Conservation (phyloP, 2,888 invertebrate genomes). For the Clanis bilineata region DNA sequence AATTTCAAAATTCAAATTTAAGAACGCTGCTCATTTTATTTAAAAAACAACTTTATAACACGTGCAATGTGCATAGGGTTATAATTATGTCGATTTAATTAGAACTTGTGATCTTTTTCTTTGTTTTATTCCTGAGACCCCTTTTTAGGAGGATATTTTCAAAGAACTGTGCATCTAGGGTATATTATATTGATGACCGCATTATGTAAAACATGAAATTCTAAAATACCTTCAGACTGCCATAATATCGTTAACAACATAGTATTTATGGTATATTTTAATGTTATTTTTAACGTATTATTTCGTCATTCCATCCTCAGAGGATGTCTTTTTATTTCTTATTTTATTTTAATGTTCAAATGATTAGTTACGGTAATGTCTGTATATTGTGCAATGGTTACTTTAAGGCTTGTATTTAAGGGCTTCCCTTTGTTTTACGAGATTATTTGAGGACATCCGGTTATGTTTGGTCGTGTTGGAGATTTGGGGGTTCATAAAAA, state of each 20-base stretch:
- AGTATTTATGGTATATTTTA: conserved; percentile 6
- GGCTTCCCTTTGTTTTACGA: conserved; percentile 36
- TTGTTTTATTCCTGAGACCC: too few relatives aligned
- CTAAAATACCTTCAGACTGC: neutral
- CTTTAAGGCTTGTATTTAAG: conserved; percentile 29
- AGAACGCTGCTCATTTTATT: too few relatives aligned
- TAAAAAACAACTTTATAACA: too few relatives aligned
- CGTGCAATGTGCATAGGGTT: too few relatives aligned
- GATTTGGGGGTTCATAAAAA: neutral
- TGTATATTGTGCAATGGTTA: conserved; percentile 62
- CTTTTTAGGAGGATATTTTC: too few relatives aligned
- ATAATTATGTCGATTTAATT: too few relatives aligned
- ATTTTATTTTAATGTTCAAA: conserved; percentile 5
- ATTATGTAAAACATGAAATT: too few relatives aligned
- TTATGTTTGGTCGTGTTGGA: conserved; percentile 29
- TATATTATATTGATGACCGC: too few relatives aligned
- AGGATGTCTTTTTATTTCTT: neutral
- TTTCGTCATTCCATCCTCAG: neutral
- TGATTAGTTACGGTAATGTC: conserved; percentile 28
- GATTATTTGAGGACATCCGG: conserved; percentile 51
- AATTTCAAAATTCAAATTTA: too few relatives aligned
- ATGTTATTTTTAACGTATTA: conserved; percentile 9
- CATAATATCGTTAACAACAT: neutral
- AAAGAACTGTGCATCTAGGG: too few relatives aligned
- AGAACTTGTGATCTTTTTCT: too few relatives aligned